A percentile compares a stretch with the other conserved stretches of the same genome.
phyloP scores from a whole-genome alignment of 2,888 invertebrate species.

The Clitarchus hookeri region DNA sequence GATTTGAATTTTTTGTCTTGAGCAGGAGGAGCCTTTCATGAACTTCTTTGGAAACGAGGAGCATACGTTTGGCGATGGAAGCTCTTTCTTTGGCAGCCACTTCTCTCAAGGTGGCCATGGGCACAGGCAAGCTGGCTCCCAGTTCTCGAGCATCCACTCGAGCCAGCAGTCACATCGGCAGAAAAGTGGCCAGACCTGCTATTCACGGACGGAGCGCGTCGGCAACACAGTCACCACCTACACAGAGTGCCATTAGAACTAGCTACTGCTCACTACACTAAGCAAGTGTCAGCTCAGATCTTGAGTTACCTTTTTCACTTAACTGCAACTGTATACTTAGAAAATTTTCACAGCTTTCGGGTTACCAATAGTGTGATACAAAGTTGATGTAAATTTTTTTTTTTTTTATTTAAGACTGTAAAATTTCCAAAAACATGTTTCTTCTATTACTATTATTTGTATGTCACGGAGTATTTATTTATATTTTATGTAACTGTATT shows the following conservation, averaged over 20 bases:
- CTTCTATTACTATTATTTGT: too few relatives aligned
- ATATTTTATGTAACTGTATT: too few relatives aligned
- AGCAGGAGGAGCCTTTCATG: slow-evolving; percentile 29
- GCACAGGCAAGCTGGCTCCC: slow-evolving; percentile 17
- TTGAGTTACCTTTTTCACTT: too few relatives aligned
- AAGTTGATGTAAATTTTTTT: too few relatives aligned
- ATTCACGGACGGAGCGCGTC: slow-evolving; percentile 49
- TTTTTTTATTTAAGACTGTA: too few relatives aligned
- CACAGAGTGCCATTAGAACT: slow-evolving; percentile 48
- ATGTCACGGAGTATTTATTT: too few relatives aligned
- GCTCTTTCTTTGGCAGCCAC: slow-evolving; percentile 44
- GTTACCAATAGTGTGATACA: too few relatives aligned
- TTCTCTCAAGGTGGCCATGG: slow-evolving; percentile 32
- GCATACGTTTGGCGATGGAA: slow-evolving; percentile 40
- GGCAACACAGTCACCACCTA: slow-evolving; percentile 52
- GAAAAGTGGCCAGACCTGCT: slow-evolving; percentile 44
- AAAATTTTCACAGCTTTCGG: too few relatives aligned
- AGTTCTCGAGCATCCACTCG: slow-evolving; percentile 25
- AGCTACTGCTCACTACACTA: neutral
- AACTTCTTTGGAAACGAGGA: slow-evolving; percentile 30
- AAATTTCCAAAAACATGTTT: too few relatives aligned
- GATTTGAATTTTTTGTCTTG: neutral
- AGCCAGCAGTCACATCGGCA: slow-evolving; percentile 32
- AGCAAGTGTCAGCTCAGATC: too few relatives aligned
- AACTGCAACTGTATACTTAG: too few relatives aligned